Percentiles rank a stretch among this genome's conserved stretches.
Evolutionary conservation across 2,888 invertebrate genomes (phyloP).

Genomic region (Plebejus anna): DNA sequence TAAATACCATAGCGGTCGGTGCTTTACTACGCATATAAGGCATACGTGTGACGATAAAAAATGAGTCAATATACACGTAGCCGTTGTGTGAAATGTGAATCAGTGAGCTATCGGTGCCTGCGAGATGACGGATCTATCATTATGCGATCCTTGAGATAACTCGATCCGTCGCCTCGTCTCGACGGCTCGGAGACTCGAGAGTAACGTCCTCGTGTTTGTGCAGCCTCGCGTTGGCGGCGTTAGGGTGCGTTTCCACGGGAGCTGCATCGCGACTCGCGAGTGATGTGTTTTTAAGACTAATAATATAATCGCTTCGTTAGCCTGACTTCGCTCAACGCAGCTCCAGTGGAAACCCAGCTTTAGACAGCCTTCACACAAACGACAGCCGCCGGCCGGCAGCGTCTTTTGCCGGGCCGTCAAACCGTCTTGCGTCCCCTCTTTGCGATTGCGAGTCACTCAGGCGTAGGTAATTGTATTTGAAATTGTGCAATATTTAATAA

Average conservation of each 20-base stretch:
- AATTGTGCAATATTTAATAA: conserved; percentile 1
- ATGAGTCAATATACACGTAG: conserved; percentile 4
- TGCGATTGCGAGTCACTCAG: not conserved
- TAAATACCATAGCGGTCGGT: conserved; percentile 1
- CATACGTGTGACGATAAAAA: conserved; percentile 6
- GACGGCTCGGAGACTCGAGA: not conserved
- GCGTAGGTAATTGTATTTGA: conserved; percentile 8
- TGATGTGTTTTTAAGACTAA: too few relatives aligned
- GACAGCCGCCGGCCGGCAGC: not conserved
- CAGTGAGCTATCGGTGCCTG: conserved; percentile 20
- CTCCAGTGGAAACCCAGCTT: not conserved
- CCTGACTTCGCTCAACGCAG: not conserved
- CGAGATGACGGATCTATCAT: conserved; percentile 19
- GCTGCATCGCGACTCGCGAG: not conserved
- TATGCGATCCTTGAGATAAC: conserved; percentile 17
- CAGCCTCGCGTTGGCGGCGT: not conserved
- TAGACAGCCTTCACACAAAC: not conserved
- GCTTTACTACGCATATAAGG: not conserved
- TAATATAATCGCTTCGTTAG: not conserved
- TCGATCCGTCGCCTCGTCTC: not conserved
- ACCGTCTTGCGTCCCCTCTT: conserved; percentile 2
- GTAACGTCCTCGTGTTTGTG: not conserved
- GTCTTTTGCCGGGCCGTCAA: not conserved
- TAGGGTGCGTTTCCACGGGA: not conserved
- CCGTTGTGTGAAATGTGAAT: not conserved